Base-by-base conservation (phyloP, 2,888 invertebrate species). In the Drosophila kambysellisi region DNA sequence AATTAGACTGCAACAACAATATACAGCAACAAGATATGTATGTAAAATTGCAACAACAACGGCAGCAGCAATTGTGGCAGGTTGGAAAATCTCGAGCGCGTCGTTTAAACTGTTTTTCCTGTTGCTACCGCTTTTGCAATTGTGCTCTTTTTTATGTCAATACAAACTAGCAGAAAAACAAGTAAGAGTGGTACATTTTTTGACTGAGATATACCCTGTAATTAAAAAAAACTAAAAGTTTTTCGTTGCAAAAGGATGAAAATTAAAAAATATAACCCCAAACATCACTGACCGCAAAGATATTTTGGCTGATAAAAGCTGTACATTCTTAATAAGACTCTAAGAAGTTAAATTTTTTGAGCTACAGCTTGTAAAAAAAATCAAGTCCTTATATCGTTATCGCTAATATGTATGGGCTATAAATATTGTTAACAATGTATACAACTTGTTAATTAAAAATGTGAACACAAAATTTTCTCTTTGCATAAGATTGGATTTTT, bases 1-100 rank as follows among this genome's bases (percentile, higher is more conserved):
- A 87, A 85, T 87, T 87, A 81, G 69, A 71, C 41, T 54, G 56
- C 70, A 63, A 15, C 53, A 46, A 33, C 33, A 58, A 35, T 63
- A 46, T 30, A 56, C 25, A 54, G 46, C 58, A 51, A 43, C 46
- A 62, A 29, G 20, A 56, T n/a, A 4, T 17, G 29, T 29, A 65
- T 76, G 17, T 57, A 48, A 57, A 68, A 68, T 64, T 39, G 51
- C 60, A 73, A 46, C 58, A 56, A 41, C 50, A 61, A 25, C 12
- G 39, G 17, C n/a, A 39, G 46, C 32, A 52, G 6, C 53, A 39
- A 32, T 70, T 51, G 43, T 59, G 66, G 20, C 69, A 66, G 59
- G 37, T 73, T 73, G 46, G 39, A 69, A 76, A 56, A 46, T 46
- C 64, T 46, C 48, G 54, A 33, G 48, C 30, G 59, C 59, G 69